Base-by-base conservation (phyloP, 1,140 invertebrate genomes). In the Drosophila punjabiensis region DNA sequence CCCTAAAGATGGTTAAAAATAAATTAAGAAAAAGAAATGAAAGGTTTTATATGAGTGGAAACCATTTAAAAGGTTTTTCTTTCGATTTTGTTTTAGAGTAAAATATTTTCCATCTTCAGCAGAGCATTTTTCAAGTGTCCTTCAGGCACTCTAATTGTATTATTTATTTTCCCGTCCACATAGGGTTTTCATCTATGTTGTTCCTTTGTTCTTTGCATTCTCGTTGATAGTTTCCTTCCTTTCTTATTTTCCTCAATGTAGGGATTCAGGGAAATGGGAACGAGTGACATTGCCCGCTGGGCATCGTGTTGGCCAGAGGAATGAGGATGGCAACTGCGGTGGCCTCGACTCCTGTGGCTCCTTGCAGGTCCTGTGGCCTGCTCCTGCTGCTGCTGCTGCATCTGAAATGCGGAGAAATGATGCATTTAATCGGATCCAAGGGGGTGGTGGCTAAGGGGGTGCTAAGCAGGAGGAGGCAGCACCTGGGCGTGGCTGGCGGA, bases 371-470 rank as follows among this genome's bases (percentile, higher is more conserved):
- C 45, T 45, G 35, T 67, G 64, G 67, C 62, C 9, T 18, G 53
- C 24, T 71, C n/a, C 41, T 43, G 53, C 58, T 66, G 13, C 33
- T 41, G 41, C 32, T 45, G 30, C 47, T 83, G 84, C 84, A 88
- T 85, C 71, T 82, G 67, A 85, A 82, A 80, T 89, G 79, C 75
- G 53, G 77, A 62, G 68, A 84, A 90, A 86, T 90, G 82, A 77
- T 79, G 86, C 86, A 86, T 90, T 86, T 82, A 90, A 86, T 90
- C 86, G 82, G 76, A 86, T 82, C 65, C 65, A 59, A 58, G 63
- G 69, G 53, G 47, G 45, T 47, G 47, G 67, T 4, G 45, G 43
- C 50, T 39, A 41, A 41, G 43, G 16, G 35, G 11, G 41, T 35
- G 18, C 37, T 62, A 58, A 78, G 58, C 56, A 56, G 41, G 11